A percentile compares a stretch with the other conserved stretches of the same genome.
These are phyloP conservation scores for Crotalus viridis DNA, from an alignment of 2,113 vertebrate genomes.

Conservation along the genomic window DNA sequence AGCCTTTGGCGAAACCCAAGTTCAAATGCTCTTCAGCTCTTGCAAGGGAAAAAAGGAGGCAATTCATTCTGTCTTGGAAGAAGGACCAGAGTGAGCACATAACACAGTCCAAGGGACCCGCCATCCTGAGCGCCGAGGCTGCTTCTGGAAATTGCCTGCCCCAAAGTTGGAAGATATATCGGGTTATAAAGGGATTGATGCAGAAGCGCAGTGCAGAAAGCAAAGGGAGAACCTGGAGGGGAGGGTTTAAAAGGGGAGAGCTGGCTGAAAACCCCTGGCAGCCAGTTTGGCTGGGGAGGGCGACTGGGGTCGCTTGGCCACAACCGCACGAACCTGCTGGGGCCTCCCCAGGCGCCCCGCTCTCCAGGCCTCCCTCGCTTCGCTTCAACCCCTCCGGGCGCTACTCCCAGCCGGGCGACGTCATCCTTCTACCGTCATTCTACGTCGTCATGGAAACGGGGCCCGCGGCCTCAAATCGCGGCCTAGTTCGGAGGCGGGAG, in stretches of 20 bases:
- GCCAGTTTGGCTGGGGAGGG: not conserved
- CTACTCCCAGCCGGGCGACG: not conserved
- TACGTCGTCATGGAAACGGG: constrained; percentile 3
- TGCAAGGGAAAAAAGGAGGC: not conserved
- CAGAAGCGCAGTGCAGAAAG: not conserved
- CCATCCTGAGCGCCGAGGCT: not conserved
- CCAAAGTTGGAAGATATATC: not conserved
- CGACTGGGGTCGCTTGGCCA: not conserved
- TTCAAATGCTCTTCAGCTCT: not conserved
- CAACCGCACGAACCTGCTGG: not conserved
- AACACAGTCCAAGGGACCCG: not conserved
- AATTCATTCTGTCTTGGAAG: not conserved
- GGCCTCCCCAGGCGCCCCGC: not conserved
- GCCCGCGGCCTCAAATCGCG: not conserved
- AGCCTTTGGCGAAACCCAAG: not conserved
- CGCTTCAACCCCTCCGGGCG: not conserved
- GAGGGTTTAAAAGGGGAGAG: not conserved
- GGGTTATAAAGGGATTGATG: not conserved
- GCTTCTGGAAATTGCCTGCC: not conserved
- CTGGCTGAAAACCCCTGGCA: not conserved
- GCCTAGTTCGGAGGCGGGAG: not conserved
- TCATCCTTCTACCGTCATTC: not conserved
- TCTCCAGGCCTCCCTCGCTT: not conserved
- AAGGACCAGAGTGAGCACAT: not conserved
- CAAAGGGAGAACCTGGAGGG: not conserved